A percentile compares a stretch with the other conserved stretches of the same genome.
Conservation (phyloP, 2,113 vertebrate species). For the Sphyrna mokarran region DNA sequence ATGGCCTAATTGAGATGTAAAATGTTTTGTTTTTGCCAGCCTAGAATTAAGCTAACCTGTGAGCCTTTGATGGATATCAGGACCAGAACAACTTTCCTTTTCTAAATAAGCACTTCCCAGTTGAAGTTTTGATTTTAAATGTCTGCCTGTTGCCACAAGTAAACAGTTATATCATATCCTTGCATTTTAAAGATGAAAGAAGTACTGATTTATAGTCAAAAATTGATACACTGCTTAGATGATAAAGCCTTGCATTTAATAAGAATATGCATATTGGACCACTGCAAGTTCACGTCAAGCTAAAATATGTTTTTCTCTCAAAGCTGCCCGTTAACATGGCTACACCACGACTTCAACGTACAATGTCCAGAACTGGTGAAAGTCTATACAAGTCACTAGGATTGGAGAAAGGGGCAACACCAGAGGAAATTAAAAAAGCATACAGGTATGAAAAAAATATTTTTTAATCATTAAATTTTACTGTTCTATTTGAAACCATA, state of each 20-base stretch:
- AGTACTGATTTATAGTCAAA: neutral
- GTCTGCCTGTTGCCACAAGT: neutral
- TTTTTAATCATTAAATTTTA: neutral
- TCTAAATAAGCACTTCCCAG: neutral
- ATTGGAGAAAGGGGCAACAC: slow-evolving; percentile 73
- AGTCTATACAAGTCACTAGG: slow-evolving; percentile 76
- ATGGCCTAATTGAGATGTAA: too few species aligned
- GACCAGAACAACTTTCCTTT: neutral
- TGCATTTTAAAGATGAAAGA: neutral
- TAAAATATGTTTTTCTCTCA: neutral
- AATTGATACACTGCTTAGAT: neutral
- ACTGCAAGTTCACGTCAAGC: neutral
- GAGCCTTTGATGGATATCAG: neutral
- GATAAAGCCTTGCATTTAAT: neutral
- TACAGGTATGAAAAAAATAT: slow-evolving; percentile 66
- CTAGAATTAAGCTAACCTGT: neutral
- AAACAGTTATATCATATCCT: neutral
- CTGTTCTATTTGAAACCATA: neutral
- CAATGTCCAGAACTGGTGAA: slow-evolving; percentile 73
- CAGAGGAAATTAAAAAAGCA: slow-evolving; percentile 80
- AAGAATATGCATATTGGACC: neutral
- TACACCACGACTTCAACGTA: slow-evolving; percentile 56
- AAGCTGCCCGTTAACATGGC: slow-evolving; percentile 17
- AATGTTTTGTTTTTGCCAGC: too few species aligned
- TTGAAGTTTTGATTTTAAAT: neutral